A percentile compares a stretch with the other conserved stretches of the same genome.
Conservation (phyloP, 1,140 invertebrate genomes). For the Scaptomyza hsui region DNA sequence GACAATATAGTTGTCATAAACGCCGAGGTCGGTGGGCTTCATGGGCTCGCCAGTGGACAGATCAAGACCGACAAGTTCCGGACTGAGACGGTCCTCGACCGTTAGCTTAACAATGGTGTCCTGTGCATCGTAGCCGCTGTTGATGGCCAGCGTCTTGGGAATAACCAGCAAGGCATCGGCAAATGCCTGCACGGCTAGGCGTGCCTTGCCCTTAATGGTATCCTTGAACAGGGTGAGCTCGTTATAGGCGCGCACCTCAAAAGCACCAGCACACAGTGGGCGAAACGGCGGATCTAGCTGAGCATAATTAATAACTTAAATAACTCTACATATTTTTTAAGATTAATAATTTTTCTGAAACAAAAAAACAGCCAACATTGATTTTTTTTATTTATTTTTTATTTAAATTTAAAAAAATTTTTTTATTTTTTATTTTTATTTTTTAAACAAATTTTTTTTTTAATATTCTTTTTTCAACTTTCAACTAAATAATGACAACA, state of each 20-base stretch:
- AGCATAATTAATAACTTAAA: no score
- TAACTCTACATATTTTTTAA: no score
- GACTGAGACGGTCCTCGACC: constrained; percentile 89
- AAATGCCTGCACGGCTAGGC: constrained; percentile 97
- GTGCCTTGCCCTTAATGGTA: constrained; percentile 94
- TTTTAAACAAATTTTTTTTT: no score
- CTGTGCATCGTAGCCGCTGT: constrained; percentile 97
- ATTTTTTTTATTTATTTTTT: no score
- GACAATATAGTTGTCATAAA: constrained; percentile 98
- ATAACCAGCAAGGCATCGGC: constrained; percentile 98
- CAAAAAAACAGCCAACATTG: no score
- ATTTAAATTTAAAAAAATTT: no score
- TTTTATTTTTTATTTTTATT: no score
- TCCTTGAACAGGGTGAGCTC: constrained; percentile 93
- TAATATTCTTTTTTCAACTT: no score
- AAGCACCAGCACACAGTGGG: no score
- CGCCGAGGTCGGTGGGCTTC: constrained; percentile 92
- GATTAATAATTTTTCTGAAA: no score
- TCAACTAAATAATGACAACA: no score
- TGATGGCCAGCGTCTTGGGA: constrained; percentile 96
- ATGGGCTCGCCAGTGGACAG: constrained; percentile 94
- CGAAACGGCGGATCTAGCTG: no score
- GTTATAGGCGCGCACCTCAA: constrained; percentile 96
- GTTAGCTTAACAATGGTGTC: constrained; percentile 98
- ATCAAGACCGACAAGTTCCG: constrained; percentile 94